phyloP scores from a whole-genome alignment of 2,797 vertebrate genomes.

The Spinibarbus caldwelli region DNA sequence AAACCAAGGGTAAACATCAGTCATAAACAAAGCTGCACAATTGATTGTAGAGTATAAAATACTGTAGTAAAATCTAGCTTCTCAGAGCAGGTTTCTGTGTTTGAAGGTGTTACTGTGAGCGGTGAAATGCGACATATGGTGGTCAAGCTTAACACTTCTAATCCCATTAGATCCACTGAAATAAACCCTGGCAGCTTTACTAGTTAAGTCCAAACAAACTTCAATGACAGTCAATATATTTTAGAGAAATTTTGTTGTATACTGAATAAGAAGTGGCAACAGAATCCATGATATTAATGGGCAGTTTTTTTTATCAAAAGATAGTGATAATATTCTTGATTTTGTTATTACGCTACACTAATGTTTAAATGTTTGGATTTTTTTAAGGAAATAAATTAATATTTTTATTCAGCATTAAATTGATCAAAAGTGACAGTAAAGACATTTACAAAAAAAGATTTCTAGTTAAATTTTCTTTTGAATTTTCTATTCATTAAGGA shows the following conservation, averaged over 20 bases:
- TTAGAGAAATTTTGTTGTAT: not conserved
- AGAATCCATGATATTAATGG: not conserved
- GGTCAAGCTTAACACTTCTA: slow-evolving; percentile 28
- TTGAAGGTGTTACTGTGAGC: not conserved
- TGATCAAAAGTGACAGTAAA: not conserved
- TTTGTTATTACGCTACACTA: not conserved
- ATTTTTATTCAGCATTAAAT: not conserved
- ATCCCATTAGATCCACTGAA: slow-evolving; percentile 34
- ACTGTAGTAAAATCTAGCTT: not conserved
- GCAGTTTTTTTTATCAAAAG: not conserved
- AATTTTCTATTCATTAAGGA: no score
- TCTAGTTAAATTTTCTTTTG: no score
- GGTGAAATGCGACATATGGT: slow-evolving; percentile 38
- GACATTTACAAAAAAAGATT: not conserved
- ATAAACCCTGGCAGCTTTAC: slow-evolving; percentile 16
- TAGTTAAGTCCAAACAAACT: slow-evolving; percentile 4
- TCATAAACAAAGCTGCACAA: not conserved
- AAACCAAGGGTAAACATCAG: not conserved
- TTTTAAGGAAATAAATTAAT: not conserved
- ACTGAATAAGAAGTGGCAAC: not conserved
- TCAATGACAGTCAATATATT: not conserved
- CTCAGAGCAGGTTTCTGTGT: not conserved
- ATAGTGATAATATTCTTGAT: not conserved
- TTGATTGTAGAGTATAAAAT: not conserved
- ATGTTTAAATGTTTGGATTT: not conserved